Evolutionary conservation across 2,113 vertebrate genomes (phyloP), one percentile per base, ranked within the genome.

Genomic region (Oceanites oceanicus): DNA sequence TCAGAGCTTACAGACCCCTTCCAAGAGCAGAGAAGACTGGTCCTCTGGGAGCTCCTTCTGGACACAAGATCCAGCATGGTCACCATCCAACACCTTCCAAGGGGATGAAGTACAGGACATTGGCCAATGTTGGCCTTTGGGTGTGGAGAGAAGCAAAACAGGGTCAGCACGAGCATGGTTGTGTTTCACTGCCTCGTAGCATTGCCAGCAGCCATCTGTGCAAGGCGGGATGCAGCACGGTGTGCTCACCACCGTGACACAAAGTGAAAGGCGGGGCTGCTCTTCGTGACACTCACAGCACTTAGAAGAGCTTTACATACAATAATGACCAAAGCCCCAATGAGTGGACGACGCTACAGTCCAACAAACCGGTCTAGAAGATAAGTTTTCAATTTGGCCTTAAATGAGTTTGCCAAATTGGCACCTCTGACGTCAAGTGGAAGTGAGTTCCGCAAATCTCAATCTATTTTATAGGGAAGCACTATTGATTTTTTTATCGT

Each of bases 401-500:
- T 97, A 97, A 98, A 96, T 4, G 94, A 97, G 98, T 97, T 95
- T 92, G 80, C 97, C 79, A 47, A 97, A 98, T 94, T 88, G 95
- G 95, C 94, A 96, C 71, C 88, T 97, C 95, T 97, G 97, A 97
- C 91, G 50, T 97, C 96, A 95, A 88, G 92, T 96, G 96, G 97
- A 97, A 97, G 97, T 53, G 92, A 97, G 97, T 97, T 97, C 97
- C 32, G 96, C 97, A 98, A 97, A 98, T 97, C 98, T 98, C 96
- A 26, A 97, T 97, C 97, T 98, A 96, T 98, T 98, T 98, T 98
- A 98, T 97, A 94, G 97, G 97, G 97, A 98, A 97, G 88, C 3
- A 23, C 96, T 98, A 98, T 98, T 98, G 98, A 98, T 98, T 98
- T 98, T 98, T 98, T 98, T 97, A 98, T 98, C 2, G 74, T 96